A percentile compares a stretch with the other conserved stretches of the same genome.
phyloP scores from a whole-genome alignment of 2,888 invertebrate genomes.

The Lithophane ornitopus region DNA sequence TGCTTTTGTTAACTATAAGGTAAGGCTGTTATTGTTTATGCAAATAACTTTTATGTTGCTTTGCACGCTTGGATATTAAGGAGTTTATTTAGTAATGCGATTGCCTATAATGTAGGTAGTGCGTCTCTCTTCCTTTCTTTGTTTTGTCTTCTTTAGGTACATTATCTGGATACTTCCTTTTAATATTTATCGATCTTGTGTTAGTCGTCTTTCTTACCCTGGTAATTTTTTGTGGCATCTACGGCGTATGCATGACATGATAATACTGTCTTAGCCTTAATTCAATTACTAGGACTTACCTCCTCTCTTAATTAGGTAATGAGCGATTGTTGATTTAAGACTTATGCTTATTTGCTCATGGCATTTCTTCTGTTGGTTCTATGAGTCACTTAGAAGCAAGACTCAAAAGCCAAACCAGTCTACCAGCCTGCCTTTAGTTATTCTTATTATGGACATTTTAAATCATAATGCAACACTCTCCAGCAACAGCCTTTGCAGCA shows the following conservation, averaged over 20 bases:
- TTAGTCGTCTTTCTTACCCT: background rate
- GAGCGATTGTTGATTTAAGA: background rate
- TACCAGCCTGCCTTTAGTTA: background rate
- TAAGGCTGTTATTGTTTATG: conserved; percentile 23
- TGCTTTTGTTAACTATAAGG: conserved; percentile 34
- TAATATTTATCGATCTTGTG: background rate
- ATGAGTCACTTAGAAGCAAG: background rate
- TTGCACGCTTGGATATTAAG: conserved; percentile 8
- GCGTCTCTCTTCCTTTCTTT: background rate
- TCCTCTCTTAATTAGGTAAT: too few species aligned
- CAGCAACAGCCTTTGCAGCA: background rate
- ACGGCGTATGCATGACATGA: background rate
- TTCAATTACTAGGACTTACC: too few species aligned
- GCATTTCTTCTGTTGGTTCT: background rate
- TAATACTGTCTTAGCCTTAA: too few species aligned
- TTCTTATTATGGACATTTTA: background rate
- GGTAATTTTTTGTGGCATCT: too few species aligned
- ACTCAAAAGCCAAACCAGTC: background rate
- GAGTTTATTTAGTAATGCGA: background rate
- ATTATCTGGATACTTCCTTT: background rate
- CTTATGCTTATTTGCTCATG: background rate
- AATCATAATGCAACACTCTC: background rate
- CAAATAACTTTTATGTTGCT: conserved; percentile 17
- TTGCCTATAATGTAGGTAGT: background rate
- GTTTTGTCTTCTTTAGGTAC: background rate